Evolutionary conservation across 2,797 vertebrate species (phyloP).

Genomic region (Heliangelus exortis): DNA sequence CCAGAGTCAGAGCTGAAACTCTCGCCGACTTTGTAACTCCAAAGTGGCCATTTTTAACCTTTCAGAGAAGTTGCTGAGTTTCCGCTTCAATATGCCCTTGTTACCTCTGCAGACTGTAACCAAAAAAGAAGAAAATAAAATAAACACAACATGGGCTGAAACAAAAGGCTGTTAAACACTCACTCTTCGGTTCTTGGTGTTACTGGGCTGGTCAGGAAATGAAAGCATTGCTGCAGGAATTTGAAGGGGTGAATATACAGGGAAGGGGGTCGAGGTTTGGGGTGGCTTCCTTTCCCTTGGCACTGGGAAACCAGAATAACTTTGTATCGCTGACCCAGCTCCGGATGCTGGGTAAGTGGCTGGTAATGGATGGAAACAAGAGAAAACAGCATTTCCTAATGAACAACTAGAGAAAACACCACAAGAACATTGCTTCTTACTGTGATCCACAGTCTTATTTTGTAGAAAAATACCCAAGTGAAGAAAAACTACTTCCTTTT

Average conservation of each 20-base stretch:
- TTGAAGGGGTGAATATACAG: not conserved
- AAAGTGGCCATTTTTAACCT: constrained; percentile 1
- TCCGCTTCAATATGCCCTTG: not conserved
- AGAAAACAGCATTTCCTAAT: not conserved
- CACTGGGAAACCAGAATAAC: constrained; percentile 18
- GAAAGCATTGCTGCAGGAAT: constrained; percentile 31
- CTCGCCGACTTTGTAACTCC: not conserved
- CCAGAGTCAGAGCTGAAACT: not conserved
- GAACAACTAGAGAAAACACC: not conserved
- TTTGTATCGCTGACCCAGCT: not conserved
- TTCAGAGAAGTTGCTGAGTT: not conserved
- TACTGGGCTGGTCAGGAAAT: constrained; percentile 26
- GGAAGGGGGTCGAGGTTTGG: constrained; percentile 15
- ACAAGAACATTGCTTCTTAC: not conserved
- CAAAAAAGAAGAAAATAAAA: constrained; percentile 28
- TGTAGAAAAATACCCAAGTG: not conserved
- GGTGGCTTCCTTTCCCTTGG: constrained; percentile 25
- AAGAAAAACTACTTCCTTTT: not conserved
- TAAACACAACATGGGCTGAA: not conserved
- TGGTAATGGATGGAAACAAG: constrained; percentile 4
- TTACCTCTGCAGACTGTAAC: not conserved
- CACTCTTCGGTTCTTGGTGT: not conserved
- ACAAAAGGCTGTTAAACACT: constrained; percentile 40
- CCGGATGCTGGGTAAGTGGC: not conserved
- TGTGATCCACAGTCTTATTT: not conserved